phyloP scores from a whole-genome alignment of 2,113 vertebrate species.

The Bubo bubo region DNA sequence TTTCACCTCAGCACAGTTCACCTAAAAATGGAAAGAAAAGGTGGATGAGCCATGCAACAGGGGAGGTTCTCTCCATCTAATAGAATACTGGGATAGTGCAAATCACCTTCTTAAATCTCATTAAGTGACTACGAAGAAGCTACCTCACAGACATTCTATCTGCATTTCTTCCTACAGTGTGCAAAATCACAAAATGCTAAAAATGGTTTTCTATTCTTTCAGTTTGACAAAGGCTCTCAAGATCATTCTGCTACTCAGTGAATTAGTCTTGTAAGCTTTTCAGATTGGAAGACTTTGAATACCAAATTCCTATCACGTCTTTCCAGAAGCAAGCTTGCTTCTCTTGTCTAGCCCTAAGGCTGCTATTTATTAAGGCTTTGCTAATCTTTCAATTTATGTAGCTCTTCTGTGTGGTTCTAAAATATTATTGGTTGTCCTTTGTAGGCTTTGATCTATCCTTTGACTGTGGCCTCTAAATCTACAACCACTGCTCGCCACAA shows the following conservation, averaged over 20 bases:
- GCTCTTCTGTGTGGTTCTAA: not conserved
- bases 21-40: not conserved
- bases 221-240: not conserved
- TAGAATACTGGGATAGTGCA: not conserved
- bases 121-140: not conserved
- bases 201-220: not conserved
- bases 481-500: conserved; percentile 97
- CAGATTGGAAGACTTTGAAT: not conserved
- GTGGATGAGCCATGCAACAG: not conserved
- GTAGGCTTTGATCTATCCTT: conserved; percentile 95
- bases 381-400: not conserved
- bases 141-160: not conserved
- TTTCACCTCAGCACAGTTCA: not conserved
- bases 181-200: not conserved
- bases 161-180: not conserved
- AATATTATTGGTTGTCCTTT: not conserved
- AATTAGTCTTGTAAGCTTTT: not conserved
- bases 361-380: not conserved
- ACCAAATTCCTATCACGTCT: not conserved
- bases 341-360: not conserved
- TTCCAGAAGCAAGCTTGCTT: not conserved
- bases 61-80: not conserved
- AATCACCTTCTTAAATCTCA: not conserved
- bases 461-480: conserved; percentile 98
- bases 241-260: not conserved